Percentiles rank a stretch among this genome's conserved stretches.
These are phyloP conservation scores for Octopus sinensis DNA, from an alignment of 1,140 invertebrate species.

Conservation along the genomic window DNA sequence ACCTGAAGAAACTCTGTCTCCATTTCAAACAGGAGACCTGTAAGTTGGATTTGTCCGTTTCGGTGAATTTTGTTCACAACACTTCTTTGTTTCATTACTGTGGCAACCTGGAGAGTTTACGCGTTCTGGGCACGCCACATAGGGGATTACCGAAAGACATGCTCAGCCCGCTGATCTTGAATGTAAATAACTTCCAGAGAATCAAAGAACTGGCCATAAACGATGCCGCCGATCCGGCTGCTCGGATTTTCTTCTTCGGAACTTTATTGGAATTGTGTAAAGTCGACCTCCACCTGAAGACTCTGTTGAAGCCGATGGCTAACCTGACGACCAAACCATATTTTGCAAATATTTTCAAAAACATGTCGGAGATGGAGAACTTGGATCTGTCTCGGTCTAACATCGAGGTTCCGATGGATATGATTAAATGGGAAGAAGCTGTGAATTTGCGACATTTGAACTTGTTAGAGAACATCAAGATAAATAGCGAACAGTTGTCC, in stretches of 20 bases:
- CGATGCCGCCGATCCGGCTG: conserved; percentile 44
- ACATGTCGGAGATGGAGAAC: conserved; percentile 34
- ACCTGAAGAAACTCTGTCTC: conserved; percentile 26
- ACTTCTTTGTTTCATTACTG: conserved; percentile 38
- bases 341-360: conserved; percentile 34
- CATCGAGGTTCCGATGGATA: conserved; percentile 31
- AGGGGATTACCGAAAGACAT: conserved; percentile 22
- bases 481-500: conserved; percentile 31
- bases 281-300: conserved; percentile 36
- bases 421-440: conserved; percentile 22
- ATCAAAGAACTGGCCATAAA: conserved; percentile 41
- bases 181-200: conserved; percentile 37
- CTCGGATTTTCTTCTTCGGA: conserved; percentile 46
- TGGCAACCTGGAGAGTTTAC: conserved; percentile 34
- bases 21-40: conserved; percentile 24
- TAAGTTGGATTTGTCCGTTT: conserved; percentile 5
- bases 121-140: conserved; percentile 33
- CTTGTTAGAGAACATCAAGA: conserved; percentile 37
- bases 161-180: conserved; percentile 32
- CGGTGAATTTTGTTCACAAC: conserved; percentile 30
- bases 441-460: conserved; percentile 35
- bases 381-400: conserved; percentile 41
- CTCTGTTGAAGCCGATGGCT: conserved; percentile 40
- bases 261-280: conserved; percentile 43
- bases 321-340: conserved; percentile 31